phyloP scores from a whole-genome alignment of 64 coral and sea anemone species.

The Stichodactyla mertensii region DNA sequence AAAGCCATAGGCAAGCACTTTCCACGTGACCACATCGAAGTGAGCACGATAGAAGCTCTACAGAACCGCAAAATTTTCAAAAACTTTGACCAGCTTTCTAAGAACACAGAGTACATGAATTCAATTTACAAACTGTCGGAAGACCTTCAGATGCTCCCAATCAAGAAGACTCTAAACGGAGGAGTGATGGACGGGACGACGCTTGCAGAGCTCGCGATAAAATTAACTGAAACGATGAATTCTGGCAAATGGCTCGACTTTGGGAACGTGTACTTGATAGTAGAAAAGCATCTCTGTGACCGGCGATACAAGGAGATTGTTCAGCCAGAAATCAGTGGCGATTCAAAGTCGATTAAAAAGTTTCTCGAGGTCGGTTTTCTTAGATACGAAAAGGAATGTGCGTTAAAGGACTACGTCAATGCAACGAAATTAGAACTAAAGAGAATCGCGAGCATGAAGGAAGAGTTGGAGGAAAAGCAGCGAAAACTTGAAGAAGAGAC shows the following conservation, averaged over 20 bases:
- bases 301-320: slow-evolving; percentile 32
- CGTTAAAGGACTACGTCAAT: slow-evolving; percentile 8
- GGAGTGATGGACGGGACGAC: slow-evolving; percentile 39
- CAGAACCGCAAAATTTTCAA: slow-evolving; percentile 19
- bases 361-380: neutral
- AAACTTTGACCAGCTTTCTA: slow-evolving; percentile 31
- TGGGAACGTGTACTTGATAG: slow-evolving; percentile 27
- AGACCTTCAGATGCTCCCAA: slow-evolving; percentile 24
- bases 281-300: slow-evolving; percentile 62
- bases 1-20: slow-evolving; percentile 38
- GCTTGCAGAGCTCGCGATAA: slow-evolving; percentile 11
- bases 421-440: slow-evolving; percentile 22
- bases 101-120: slow-evolving; percentile 25
- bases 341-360: neutral
- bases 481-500: slow-evolving; percentile 14
- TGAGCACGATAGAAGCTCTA: slow-evolving; percentile 18
- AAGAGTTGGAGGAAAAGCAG: slow-evolving; percentile 28
- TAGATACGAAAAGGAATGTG: slow-evolving; percentile 39
- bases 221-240: slow-evolving; percentile 22
- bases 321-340: slow-evolving; percentile 8
- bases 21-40: slow-evolving; percentile 49
- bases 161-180: slow-evolving; percentile 43
- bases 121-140: slow-evolving; percentile 25
- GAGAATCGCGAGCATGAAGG: neutral
- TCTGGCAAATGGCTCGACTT: slow-evolving; percentile 28